phyloP scores from a whole-genome alignment of 23 tunicate species.

The Ciona savignyi region DNA sequence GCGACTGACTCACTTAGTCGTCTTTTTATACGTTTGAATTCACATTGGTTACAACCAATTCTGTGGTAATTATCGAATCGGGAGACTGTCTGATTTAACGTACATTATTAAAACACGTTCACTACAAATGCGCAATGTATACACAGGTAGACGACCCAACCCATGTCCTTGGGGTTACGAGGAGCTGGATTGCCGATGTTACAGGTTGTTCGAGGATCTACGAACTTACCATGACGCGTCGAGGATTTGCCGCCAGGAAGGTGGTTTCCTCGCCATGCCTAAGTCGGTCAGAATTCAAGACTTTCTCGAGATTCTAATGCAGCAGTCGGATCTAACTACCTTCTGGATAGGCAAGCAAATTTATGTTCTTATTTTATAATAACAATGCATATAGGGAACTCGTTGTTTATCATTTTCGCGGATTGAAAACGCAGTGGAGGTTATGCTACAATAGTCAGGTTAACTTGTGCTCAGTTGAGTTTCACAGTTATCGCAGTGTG shows the following conservation, averaged over 20 bases:
- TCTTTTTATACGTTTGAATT: no score
- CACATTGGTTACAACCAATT: no score
- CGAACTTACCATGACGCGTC: conserved; percentile 32
- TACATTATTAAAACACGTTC: no score
- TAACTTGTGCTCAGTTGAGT: no score
- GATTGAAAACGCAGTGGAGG: no score
- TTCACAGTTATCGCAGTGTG: no score
- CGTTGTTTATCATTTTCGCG: no score
- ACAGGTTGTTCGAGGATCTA: conserved; percentile 44
- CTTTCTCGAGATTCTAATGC: conserved; percentile 75
- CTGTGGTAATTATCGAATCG: no score
- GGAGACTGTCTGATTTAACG: no score
- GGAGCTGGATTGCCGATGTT: conserved; percentile 57
- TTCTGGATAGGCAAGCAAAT: conserved; percentile 65
- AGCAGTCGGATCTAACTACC: conserved; percentile 36
- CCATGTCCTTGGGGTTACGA: conserved; percentile 61
- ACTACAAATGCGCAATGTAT: background rate
- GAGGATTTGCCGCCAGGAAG: conserved; percentile 14
- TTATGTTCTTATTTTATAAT: background rate
- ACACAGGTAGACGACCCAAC: conserved; percentile 26
- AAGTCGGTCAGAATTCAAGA: conserved; percentile 52
- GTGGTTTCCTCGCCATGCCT: conserved; percentile 69
- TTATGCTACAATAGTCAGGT: no score
- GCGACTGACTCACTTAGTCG: no score
- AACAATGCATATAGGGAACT: no score